phyloP scores from a whole-genome alignment of 1,140 invertebrate genomes.

The Conus betulinus region DNA sequence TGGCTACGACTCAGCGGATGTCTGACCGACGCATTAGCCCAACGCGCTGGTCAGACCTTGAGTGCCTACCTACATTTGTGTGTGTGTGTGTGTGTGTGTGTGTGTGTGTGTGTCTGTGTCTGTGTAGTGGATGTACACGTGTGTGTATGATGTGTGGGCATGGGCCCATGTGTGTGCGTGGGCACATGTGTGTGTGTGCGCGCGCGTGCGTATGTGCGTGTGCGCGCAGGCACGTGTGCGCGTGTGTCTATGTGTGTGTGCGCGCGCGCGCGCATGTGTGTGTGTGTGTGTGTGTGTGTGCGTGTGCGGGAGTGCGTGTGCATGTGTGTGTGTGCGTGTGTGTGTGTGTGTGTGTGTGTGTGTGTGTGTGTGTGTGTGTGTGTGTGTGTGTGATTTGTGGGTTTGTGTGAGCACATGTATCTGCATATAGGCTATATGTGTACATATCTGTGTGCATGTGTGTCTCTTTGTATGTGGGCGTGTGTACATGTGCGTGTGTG shows the following conservation, averaged over 20 bases:
- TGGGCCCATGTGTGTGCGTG: too few relatives aligned
- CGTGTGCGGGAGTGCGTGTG: neutral
- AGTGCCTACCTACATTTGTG: too few relatives aligned
- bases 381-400: neutral
- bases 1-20: too few relatives aligned
- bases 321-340: neutral
- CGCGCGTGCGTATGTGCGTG: too few relatives aligned
- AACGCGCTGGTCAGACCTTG: neutral
- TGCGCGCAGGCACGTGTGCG: too few relatives aligned
- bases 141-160: too few relatives aligned
- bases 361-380: neutral
- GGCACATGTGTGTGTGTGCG: neutral
- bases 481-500: too few relatives aligned
- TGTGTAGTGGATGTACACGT: neutral
- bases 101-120: too few relatives aligned
- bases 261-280: neutral
- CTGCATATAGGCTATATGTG: neutral
- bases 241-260: neutral
- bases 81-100: too few relatives aligned
- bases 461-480: neutral
- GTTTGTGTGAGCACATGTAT: neutral
- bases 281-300: constrained; percentile 9
- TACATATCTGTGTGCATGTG: neutral
- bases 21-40: neutral
- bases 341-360: constrained; percentile 1